Evolutionary conservation across 1,140 invertebrate species (phyloP).

Genomic region (Drosophila biarmipes): DNA sequence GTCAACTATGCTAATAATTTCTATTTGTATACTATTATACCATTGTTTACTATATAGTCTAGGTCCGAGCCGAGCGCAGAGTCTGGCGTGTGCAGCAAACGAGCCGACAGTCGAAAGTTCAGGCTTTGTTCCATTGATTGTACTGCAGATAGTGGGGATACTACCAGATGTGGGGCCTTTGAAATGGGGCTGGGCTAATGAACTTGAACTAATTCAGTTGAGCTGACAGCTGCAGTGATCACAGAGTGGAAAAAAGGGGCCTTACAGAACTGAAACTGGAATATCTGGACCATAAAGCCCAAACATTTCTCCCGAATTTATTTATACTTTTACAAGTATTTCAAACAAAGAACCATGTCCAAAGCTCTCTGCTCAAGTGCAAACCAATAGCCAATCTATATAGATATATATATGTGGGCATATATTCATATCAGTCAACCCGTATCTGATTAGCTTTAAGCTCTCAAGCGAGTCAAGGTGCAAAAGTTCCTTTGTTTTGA

Average conservation of each 20-base stretch:
- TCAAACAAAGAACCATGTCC: slow-evolving; percentile 37
- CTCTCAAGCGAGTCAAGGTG: slow-evolving; percentile 46
- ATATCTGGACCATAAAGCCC: neutral
- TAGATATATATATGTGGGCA: slow-evolving; percentile 16
- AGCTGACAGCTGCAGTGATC: slow-evolving; percentile 33
- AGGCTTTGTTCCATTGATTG: slow-evolving; percentile 51
- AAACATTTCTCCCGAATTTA: slow-evolving; percentile 3
- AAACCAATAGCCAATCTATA: slow-evolving; percentile 49
- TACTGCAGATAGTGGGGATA: slow-evolving; percentile 1
- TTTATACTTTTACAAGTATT: slow-evolving; percentile 13
- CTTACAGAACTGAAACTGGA: neutral
- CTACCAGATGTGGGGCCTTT: neutral
- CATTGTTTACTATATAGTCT: slow-evolving; percentile 43
- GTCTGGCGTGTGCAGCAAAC: slow-evolving; percentile 49
- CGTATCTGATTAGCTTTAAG: slow-evolving; percentile 70
- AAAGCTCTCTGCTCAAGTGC: slow-evolving; percentile 38
- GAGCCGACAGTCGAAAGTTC: slow-evolving; percentile 61
- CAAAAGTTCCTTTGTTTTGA: slow-evolving; percentile 54
- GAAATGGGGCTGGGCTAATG: slow-evolving; percentile 45
- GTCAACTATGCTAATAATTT: slow-evolving; percentile 36
- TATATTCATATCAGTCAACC: slow-evolving; percentile 46
- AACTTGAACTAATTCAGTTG: slow-evolving; percentile 66
- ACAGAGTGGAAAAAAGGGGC: neutral
- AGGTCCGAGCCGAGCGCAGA: slow-evolving; percentile 20
- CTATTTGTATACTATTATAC: slow-evolving; percentile 34